Evolutionary conservation across 2,888 invertebrate species (phyloP).

Genomic region (Deroplatys truncata): DNA sequence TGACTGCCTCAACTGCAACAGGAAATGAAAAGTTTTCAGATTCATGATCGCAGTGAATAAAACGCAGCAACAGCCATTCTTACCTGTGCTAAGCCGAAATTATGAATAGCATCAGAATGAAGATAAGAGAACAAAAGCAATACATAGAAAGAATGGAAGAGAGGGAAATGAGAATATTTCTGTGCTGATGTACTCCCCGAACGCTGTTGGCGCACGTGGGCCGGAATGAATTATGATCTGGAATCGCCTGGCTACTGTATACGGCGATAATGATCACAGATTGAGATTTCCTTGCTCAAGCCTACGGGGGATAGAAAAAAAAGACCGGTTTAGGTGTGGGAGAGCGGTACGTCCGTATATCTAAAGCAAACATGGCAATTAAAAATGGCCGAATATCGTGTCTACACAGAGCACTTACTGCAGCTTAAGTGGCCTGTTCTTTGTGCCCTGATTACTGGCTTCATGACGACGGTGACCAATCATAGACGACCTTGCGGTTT

Average conservation of each 20-base stretch:
- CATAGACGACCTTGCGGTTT: neutral
- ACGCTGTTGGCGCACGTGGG: neutral
- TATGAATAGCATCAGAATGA: neutral
- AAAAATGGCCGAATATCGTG: neutral
- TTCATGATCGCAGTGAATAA: too few species aligned
- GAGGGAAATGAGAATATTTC: neutral
- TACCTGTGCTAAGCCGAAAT: too few species aligned
- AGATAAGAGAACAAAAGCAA: neutral
- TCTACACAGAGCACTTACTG: neutral
- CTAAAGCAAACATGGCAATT: neutral
- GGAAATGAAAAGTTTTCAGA: too few species aligned
- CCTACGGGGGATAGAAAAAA: neutral
- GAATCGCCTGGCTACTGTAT: neutral
- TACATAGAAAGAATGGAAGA: neutral
- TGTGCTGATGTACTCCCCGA: neutral
- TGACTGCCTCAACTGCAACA: too few species aligned
- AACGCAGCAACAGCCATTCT: too few species aligned
- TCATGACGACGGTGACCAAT: neutral
- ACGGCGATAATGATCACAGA: neutral
- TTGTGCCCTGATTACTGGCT: neutral
- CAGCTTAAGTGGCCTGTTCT: neutral
- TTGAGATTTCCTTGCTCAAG: neutral
- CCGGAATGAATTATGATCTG: neutral
- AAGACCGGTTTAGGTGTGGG: neutral
- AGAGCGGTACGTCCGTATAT: neutral